Conservation (phyloP, 1,140 invertebrate genomes). For the Drosophila sucinea region DNA sequence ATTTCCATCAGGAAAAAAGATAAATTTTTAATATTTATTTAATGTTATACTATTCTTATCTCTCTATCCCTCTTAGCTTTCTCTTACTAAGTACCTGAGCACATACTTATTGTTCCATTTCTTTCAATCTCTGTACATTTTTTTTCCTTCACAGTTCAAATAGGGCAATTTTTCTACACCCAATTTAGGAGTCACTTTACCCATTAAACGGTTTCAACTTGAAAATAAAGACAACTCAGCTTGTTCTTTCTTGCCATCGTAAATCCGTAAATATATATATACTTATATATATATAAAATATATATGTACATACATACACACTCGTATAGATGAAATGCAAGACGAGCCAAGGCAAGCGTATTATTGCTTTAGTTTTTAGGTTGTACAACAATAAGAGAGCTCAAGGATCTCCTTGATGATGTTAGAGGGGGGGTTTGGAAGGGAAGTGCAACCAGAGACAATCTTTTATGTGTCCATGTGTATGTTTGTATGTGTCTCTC, state of each 20-base stretch:
- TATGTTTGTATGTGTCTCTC: slow-evolving; percentile 19
- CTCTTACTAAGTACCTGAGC: too few species aligned
- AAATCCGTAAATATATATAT: slow-evolving; percentile 61
- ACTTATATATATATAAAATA: slow-evolving; percentile 33
- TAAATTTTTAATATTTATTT: too few species aligned
- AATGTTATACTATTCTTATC: too few species aligned
- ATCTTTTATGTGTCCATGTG: slow-evolving; percentile 12
- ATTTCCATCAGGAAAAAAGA: too few species aligned
- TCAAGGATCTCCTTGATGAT: slow-evolving; percentile 59
- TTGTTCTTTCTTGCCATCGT: slow-evolving; percentile 51
- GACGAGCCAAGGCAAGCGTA: slow-evolving; percentile 73
- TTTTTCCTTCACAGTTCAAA: background rate
- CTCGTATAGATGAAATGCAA: slow-evolving; percentile 53
- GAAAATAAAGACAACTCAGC: slow-evolving; percentile 69
- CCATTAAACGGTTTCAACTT: slow-evolving; percentile 40
- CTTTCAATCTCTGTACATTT: background rate
- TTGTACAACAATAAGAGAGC: slow-evolving; percentile 71
- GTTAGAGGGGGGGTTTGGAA: background rate
- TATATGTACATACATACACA: slow-evolving; percentile 26
- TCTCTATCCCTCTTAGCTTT: background rate
- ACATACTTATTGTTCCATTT: background rate
- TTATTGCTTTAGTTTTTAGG: slow-evolving; percentile 74
- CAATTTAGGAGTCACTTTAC: slow-evolving; percentile 16
- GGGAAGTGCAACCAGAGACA: slow-evolving; percentile 25
- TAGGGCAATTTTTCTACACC: slow-evolving; percentile 32